These are phyloP conservation scores for Ivindomyrus marchei DNA, from an alignment of 2,113 vertebrate genomes.

Conservation along the genomic window DNA sequence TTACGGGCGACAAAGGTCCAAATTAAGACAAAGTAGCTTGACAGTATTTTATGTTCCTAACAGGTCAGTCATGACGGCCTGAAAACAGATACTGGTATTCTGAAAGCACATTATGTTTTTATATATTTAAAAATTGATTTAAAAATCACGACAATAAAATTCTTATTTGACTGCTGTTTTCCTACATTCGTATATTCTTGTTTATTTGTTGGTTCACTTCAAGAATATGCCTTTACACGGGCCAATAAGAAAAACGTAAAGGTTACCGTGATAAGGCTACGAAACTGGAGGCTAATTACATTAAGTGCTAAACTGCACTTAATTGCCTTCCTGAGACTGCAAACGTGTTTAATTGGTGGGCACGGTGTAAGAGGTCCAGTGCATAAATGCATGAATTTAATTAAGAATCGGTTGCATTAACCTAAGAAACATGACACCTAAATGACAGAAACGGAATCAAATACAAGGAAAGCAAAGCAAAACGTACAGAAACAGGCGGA, in stretches of 20 bases:
- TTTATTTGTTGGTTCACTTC: not conserved
- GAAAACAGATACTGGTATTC: not conserved
- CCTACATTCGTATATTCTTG: not conserved
- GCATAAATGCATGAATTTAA: conserved; percentile 22
- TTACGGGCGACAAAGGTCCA: not conserved
- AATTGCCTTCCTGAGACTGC: not conserved
- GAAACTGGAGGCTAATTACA: not conserved
- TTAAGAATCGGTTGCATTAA: not conserved
- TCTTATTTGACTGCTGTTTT: not conserved
- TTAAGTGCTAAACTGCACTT: not conserved
- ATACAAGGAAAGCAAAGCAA: not conserved
- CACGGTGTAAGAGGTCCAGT: conserved; percentile 11
- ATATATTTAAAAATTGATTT: not conserved
- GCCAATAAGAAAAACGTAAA: not conserved
- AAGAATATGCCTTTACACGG: not conserved
- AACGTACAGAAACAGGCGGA: not conserved
- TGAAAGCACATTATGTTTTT: not conserved
- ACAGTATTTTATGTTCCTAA: not conserved
- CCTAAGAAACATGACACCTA: not conserved
- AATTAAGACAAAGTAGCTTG: not conserved
- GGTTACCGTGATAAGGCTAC: not conserved
- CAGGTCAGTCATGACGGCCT: not conserved
- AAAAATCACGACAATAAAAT: not conserved
- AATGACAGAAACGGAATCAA: not conserved
- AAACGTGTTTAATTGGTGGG: conserved; percentile 18